A percentile compares a stretch with the other conserved stretches of the same genome.
Conservation (phyloP, 2,113 vertebrate genomes). For the Etheostoma cragini region DNA sequence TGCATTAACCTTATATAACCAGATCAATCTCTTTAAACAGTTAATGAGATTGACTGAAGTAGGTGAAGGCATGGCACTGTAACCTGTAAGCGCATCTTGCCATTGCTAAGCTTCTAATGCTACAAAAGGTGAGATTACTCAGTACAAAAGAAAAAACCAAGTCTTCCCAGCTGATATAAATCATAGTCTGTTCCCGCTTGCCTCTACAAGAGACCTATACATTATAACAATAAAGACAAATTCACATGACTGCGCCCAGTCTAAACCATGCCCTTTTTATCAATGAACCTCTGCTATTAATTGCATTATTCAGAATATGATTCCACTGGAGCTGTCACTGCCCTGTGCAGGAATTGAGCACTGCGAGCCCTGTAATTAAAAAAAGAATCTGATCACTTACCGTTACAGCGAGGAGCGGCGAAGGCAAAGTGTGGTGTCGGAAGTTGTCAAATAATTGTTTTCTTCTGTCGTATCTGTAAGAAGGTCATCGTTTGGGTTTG, state of each 20-base stretch:
- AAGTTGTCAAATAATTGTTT: slow-evolving; percentile 79
- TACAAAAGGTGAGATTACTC: background rate
- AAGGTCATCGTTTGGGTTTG: slow-evolving; percentile 80
- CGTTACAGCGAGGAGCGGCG: slow-evolving; percentile 69
- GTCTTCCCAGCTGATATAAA: slow-evolving; percentile 6
- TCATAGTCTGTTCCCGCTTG: slow-evolving; percentile 11
- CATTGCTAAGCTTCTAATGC: background rate
- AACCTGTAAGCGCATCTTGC: background rate
- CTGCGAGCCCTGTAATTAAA: slow-evolving; percentile 32
- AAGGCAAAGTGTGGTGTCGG: slow-evolving; percentile 52
- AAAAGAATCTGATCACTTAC: slow-evolving; percentile 64
- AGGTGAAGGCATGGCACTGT: slow-evolving; percentile 10
- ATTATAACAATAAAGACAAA: background rate
- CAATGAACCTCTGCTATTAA: background rate
- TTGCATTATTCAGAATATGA: slow-evolving; percentile 5
- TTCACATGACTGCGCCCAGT: background rate
- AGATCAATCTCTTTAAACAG: slow-evolving; percentile 20
- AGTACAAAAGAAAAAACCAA: slow-evolving; percentile 1
- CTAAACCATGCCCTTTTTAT: background rate
- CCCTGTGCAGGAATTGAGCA: slow-evolving; percentile 24
- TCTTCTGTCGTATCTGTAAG: slow-evolving; percentile 62
- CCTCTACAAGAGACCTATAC: background rate
- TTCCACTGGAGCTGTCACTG: slow-evolving; percentile 8
- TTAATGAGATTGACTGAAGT: slow-evolving; percentile 29
- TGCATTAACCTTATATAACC: slow-evolving; percentile 19